These are phyloP conservation scores for Onychostoma macrolepis DNA, from an alignment of 2,113 vertebrate genomes.

Conservation along the genomic window DNA sequence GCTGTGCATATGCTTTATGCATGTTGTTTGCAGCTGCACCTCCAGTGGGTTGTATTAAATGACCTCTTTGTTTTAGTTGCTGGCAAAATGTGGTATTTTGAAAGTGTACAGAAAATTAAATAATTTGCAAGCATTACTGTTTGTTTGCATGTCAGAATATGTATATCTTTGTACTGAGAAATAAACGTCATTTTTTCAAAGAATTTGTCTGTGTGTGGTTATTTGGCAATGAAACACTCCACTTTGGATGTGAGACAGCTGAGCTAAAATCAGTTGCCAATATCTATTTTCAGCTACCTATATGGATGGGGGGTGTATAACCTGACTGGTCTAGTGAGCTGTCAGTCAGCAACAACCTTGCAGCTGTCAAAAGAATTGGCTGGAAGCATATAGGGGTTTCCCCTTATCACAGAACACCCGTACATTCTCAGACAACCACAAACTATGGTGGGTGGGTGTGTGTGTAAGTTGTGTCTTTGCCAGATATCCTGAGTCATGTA, in stretches of 20 bases:
- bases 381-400: constrained; percentile 27
- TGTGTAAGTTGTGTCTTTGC: neutral
- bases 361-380: neutral
- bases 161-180: constrained; percentile 69
- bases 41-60: constrained; percentile 48
- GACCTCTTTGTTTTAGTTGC: constrained; percentile 21
- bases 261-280: constrained; percentile 1
- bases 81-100: constrained; percentile 19
- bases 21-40: constrained; percentile 25
- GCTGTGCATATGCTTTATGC: constrained; percentile 17
- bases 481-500: constrained; percentile 8
- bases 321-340: constrained; percentile 18
- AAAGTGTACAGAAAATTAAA: constrained; percentile 41
- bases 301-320: neutral
- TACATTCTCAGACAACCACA: constrained; percentile 47
- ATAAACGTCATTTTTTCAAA: constrained; percentile 65
- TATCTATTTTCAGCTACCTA: constrained; percentile 32
- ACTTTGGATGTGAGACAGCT: neutral
- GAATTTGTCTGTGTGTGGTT: constrained; percentile 14
- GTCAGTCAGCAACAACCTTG: constrained; percentile 20
- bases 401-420: constrained; percentile 18
- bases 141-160: constrained; percentile 62
- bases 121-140: constrained; percentile 48
- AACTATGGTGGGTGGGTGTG: constrained; percentile 27
- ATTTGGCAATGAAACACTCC: neutral